Evolutionary conservation across 2,888 invertebrate species (phyloP).

Genomic region (Suillia variegata): DNA sequence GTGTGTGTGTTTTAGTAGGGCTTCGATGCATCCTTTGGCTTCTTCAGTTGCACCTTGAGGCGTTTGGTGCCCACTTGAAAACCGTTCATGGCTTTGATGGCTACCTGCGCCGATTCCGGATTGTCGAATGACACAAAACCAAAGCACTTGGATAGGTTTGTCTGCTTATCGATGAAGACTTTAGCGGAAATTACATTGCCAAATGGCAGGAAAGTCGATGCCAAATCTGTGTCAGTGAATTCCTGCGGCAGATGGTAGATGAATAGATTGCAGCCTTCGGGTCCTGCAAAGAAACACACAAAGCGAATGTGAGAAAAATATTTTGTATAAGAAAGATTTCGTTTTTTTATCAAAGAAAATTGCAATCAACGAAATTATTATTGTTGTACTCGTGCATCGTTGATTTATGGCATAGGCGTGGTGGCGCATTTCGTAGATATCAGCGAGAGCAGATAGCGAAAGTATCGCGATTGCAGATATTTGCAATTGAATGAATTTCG

Average conservation of each 20-base stretch:
- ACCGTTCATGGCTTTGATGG: conserved; percentile 97
- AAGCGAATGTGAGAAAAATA: not conserved
- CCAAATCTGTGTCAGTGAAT: conserved; percentile 95
- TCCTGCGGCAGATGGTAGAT: conserved; percentile 99
- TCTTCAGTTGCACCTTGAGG: conserved; percentile 96
- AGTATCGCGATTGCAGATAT: no score
- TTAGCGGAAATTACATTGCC: conserved; percentile 98
- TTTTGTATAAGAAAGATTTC: not conserved
- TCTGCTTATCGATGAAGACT: conserved; percentile 99
- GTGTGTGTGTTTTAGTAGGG: conserved; percentile 87
- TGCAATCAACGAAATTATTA: not conserved
- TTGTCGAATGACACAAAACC: conserved; percentile 98
- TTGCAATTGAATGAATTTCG: no score
- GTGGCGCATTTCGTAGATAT: no score
- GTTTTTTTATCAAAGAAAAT: not conserved
- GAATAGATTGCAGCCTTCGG: conserved; percentile 98
- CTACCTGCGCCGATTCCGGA: conserved; percentile 89
- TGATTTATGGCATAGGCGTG: no score
- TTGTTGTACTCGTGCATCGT: no score
- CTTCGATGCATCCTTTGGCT: conserved; percentile 91
- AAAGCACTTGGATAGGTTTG: conserved; percentile 99
- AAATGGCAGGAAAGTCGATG: conserved; percentile 96
- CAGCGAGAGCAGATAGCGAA: no score
- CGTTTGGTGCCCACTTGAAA: conserved; percentile 97
- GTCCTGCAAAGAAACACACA: conserved; percentile 66